A percentile compares a stretch with the other conserved stretches of the same genome.
Conservation (phyloP, 2,888 invertebrate genomes). For the Sinelater perroti region DNA sequence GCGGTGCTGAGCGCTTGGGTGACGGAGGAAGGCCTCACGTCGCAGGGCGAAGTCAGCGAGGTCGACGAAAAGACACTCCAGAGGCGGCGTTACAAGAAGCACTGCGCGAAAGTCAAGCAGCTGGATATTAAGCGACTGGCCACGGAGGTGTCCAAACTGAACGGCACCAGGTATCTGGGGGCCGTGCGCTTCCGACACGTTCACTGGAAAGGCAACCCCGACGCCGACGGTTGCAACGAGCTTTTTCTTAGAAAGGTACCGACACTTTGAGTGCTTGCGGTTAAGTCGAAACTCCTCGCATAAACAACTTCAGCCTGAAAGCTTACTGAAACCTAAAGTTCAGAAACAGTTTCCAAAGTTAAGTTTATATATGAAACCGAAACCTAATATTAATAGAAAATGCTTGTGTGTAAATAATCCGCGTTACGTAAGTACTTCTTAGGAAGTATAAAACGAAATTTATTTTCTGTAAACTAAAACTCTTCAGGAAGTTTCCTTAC, state of each 20-base stretch:
- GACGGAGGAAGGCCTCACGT: conserved; percentile 75
- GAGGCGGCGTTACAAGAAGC: conserved; percentile 68
- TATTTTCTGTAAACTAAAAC: no score
- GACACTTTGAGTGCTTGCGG: no score
- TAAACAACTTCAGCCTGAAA: no score
- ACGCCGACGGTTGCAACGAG: conserved; percentile 89
- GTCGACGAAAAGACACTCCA: conserved; percentile 73
- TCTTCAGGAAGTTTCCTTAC: no score
- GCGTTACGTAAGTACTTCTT: no score
- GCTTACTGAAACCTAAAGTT: no score
- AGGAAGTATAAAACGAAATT: no score
- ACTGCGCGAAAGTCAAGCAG: conserved; percentile 71
- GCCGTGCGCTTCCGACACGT: conserved; percentile 79
- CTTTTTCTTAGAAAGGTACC: conserved; percentile 89
- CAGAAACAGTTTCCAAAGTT: no score
- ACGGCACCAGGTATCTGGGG: conserved; percentile 72
- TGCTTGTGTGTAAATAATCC: no score
- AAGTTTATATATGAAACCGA: no score
- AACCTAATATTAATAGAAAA: no score
- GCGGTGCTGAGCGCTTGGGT: conserved; percentile 83
- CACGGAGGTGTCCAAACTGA: conserved; percentile 74
- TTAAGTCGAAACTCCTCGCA: no score
- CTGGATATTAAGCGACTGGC: conserved; percentile 75
- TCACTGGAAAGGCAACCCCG: conserved; percentile 86
- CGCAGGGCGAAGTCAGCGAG: conserved; percentile 78